Evolutionary conservation across 2,113 vertebrate species (phyloP).

Genomic region (Girardinichthys multiradiatus): DNA sequence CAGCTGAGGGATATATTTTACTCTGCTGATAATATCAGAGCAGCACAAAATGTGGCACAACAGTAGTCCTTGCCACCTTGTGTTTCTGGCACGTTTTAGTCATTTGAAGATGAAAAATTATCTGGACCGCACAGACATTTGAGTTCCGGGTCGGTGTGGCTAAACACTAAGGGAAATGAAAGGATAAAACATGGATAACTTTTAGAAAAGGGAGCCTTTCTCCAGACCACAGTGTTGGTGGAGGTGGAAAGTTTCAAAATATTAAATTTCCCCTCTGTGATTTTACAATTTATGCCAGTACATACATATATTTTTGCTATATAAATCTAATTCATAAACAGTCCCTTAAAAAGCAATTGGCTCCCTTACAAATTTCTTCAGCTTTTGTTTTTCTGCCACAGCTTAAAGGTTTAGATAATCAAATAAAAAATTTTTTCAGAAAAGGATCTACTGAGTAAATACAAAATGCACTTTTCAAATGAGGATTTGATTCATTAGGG

Average conservation of each 20-base stretch:
- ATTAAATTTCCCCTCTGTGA: background rate
- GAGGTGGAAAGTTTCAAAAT: slow-evolving; percentile 62
- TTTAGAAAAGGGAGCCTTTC: slow-evolving; percentile 2
- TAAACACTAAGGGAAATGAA: background rate
- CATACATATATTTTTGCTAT: no score
- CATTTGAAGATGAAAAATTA: slow-evolving; percentile 24
- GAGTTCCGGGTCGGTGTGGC: background rate
- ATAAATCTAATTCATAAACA: no score
- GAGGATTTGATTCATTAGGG: no score
- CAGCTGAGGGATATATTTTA: slow-evolving; percentile 67
- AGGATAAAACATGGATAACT: background rate
- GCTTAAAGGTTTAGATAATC: no score
- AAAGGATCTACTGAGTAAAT: no score
- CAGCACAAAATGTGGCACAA: slow-evolving; percentile 23
- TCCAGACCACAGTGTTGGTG: background rate
- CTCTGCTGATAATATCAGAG: slow-evolving; percentile 67
- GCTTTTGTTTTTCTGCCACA: no score
- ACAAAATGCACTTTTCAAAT: no score
- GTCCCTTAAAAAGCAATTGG: no score
- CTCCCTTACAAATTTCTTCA: no score
- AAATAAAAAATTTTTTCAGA: no score
- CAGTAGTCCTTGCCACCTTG: slow-evolving; percentile 19
- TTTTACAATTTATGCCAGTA: background rate
- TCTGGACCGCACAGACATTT: background rate
- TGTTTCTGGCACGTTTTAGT: slow-evolving; percentile 39